Percentiles rank a stretch among this genome's conserved stretches.
These are phyloP conservation scores for Seladonia tumulorum DNA, from an alignment of 2,888 invertebrate genomes.

Conservation along the genomic window DNA sequence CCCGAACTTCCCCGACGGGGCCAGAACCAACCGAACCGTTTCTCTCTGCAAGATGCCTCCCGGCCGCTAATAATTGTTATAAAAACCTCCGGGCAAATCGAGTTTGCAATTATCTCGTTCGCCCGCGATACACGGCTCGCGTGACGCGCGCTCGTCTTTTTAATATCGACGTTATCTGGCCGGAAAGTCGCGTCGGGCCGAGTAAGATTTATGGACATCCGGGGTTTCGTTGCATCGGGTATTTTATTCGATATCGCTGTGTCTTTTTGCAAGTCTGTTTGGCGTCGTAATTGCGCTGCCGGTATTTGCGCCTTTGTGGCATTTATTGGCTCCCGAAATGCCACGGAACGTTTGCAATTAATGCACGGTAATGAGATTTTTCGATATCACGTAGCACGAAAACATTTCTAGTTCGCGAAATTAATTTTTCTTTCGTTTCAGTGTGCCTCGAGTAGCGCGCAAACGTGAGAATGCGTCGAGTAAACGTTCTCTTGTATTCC, in stretches of 20 bases:
- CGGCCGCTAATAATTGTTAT: not conserved
- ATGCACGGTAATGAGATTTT: not conserved
- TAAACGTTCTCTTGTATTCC: too few relatives aligned
- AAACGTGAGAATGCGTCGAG: too few relatives aligned
- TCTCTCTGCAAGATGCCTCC: not conserved
- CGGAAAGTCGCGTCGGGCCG: not conserved
- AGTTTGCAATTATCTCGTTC: constrained; percentile 1
- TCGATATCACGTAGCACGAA: not conserved
- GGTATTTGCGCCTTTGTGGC: not conserved
- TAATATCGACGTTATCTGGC: not conserved
- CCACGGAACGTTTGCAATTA: not conserved
- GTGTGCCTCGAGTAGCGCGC: not conserved
- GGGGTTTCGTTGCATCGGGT: not conserved
- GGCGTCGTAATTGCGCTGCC: not conserved
- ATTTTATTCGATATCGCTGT: not conserved
- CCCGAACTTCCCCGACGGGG: not conserved
- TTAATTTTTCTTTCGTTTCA: not conserved
- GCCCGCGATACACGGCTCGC: not conserved
- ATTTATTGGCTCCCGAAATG: not conserved
- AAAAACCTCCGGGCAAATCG: not conserved
- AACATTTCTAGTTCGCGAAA: not conserved
- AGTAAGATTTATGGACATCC: not conserved
- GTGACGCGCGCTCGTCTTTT: not conserved
- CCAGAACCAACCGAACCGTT: not conserved
- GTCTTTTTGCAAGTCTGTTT: not conserved